A percentile compares a stretch with the other conserved stretches of the same genome.
phyloP scores from a whole-genome alignment of 1,140 invertebrate genomes.

The Stegodyphus dumicola region DNA sequence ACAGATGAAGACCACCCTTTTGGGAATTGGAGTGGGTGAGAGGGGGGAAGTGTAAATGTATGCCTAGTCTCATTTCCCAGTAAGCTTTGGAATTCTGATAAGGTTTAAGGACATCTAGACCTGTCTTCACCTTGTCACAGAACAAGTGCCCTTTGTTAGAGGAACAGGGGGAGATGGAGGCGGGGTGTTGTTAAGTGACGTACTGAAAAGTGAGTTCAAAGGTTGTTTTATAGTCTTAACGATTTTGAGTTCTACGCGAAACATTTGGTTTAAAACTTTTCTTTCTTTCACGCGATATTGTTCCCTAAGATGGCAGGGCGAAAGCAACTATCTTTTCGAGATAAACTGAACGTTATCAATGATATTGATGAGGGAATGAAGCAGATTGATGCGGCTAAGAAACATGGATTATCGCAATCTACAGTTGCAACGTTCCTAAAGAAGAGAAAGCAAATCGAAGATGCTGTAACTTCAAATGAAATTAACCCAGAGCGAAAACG shows the following conservation, averaged over 20 bases:
- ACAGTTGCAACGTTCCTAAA: neutral
- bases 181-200: too few species aligned
- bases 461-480: conserved; percentile 13
- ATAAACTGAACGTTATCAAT: conserved; percentile 16
- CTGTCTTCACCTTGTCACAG: too few species aligned
- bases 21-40: neutral
- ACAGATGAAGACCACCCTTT: neutral
- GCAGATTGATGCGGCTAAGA: neutral
- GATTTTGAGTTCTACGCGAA: too few species aligned
- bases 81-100: conserved; percentile 2
- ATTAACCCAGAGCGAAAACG: neutral
- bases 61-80: neutral
- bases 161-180: too few species aligned
- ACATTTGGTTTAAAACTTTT: too few species aligned
- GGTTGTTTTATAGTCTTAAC: too few species aligned
- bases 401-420: neutral
- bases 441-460: neutral
- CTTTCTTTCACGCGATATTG: neutral
- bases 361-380: conserved; percentile 6
- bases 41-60: neutral
- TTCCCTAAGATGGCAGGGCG: conserved; percentile 1
- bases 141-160: too few species aligned
- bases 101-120: too few species aligned
- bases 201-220: too few species aligned
- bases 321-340: conserved; percentile 2